Percentiles rank a stretch among this genome's conserved stretches.
Evolutionary conservation across 2,113 vertebrate genomes (phyloP).

Genomic region (Xiphorhynchus elegans): DNA sequence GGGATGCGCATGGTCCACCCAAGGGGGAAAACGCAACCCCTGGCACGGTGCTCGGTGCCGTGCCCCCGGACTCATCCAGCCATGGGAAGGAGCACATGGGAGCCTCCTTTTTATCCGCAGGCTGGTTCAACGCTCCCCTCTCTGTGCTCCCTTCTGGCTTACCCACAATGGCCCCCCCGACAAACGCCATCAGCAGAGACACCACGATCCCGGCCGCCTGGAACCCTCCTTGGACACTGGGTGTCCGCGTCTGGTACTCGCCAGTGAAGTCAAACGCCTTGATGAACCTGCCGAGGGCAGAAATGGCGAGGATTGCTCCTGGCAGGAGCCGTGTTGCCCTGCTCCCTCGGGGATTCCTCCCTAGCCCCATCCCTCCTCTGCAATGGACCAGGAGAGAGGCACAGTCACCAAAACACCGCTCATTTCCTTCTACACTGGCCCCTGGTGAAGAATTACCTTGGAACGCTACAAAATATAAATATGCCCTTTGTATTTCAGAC

Average conservation of each 20-base stretch:
- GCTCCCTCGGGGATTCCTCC: neutral
- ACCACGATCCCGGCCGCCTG: slow-evolving; percentile 89
- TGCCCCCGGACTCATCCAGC: accelerated
- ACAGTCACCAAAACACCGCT: neutral
- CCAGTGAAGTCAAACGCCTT: slow-evolving; percentile 75
- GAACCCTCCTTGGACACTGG: slow-evolving; percentile 81
- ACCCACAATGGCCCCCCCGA: slow-evolving; percentile 88
- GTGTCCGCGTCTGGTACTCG: neutral
- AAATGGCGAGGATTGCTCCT: neutral
- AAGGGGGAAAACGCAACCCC: neutral
- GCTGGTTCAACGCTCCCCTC: neutral
- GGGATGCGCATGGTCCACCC: accelerated
- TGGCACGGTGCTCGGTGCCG: accelerated
- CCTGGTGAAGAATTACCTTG: neutral
- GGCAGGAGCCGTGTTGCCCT: neutral
- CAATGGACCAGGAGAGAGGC: neutral
- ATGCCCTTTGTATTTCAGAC: neutral
- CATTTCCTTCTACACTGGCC: neutral
- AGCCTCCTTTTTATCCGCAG: neutral
- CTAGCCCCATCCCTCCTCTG: neutral
- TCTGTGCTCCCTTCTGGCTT: slow-evolving; percentile 37
- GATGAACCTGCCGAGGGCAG: slow-evolving; percentile 73
- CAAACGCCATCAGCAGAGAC: slow-evolving; percentile 85
- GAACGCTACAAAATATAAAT: neutral
- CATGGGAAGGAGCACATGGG: accelerated